These are phyloP conservation scores for Neoarius graeffei DNA, from an alignment of 2,113 vertebrate species.

Conservation along the genomic window DNA sequence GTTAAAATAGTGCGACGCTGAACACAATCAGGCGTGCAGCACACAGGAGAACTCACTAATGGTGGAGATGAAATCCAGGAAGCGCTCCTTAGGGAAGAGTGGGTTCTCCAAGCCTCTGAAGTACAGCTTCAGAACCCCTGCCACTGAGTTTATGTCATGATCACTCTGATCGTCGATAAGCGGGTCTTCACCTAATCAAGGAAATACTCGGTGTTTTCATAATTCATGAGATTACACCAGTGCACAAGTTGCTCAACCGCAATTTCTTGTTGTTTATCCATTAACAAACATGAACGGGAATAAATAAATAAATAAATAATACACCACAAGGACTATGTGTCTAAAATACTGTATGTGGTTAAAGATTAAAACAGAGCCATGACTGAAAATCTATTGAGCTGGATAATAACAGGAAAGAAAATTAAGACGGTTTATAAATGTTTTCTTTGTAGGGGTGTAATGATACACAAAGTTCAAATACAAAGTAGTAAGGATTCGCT, in stretches of 20 bases:
- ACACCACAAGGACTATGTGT: neutral
- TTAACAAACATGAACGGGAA: neutral
- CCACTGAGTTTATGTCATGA: slow-evolving; percentile 95
- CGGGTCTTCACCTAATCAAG: slow-evolving; percentile 88
- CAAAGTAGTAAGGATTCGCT: no score
- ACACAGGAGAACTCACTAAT: slow-evolving; percentile 82
- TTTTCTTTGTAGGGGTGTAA: neutral
- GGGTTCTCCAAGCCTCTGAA: slow-evolving; percentile 97
- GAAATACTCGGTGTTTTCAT: neutral
- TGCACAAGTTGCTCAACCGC: neutral
- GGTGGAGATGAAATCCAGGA: slow-evolving; percentile 94
- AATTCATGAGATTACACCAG: neutral
- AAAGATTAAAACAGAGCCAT: neutral
- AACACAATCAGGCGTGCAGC: neutral
- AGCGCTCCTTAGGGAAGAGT: slow-evolving; percentile 96
- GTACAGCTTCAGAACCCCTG: slow-evolving; percentile 96
- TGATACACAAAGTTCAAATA: neutral
- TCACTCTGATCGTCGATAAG: slow-evolving; percentile 91
- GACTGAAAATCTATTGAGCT: slow-evolving; percentile 17
- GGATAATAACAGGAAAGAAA: neutral
- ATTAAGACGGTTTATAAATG: neutral
- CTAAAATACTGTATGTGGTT: neutral
- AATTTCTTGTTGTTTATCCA: neutral
- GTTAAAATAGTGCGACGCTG: neutral
- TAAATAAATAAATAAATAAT: neutral